Base-by-base conservation (phyloP, 2,888 invertebrate genomes). In the Drosophila testacea region DNA sequence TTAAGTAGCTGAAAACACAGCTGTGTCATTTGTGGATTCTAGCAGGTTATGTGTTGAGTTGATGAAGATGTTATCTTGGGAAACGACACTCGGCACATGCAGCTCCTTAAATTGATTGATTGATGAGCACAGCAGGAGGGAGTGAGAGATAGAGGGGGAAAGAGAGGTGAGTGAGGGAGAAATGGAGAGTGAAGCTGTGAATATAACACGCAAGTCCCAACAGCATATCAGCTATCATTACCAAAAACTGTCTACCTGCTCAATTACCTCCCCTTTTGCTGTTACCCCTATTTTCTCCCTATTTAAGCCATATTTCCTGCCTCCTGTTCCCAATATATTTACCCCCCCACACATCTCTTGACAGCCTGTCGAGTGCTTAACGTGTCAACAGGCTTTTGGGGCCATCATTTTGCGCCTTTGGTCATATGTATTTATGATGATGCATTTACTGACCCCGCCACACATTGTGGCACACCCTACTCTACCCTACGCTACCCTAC, bases 341-440 rank as follows among this genome's bases (percentile, higher is more conserved):
- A 22, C n/a, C 5, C 6, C 11, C 4, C 4, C 22, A 2, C 22
- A 6, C 6, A 1, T 34, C 4, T 27, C 38, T 57, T 16, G 22
- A 11, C 16, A 3, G 41, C 11, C 27, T 56, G 55, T 62, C 48
- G 68, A 64, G 62, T 78, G 66, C 74, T 62, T 59, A 75, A 75
- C 64, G 60, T 71, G 60, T 72, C 64, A 76, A 68, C 67, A 36
- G 61, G 51, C 68, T 65, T 61, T 68, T 67, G 38, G 61, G 41
- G 57, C n/a, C 62, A 65, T 65, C 74, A 65, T 51, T 74, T 65
- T 55, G 75, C 55, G 60, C 39, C 59, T 44, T 36, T 46, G 63
- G 47, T 55, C 76, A 57, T 68, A 50, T 57, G 64, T 64, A 66
- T 74, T 74, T 65, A 74, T 75, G 76, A 72, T 76, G 77, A 63